Base-by-base conservation (phyloP, 2,113 vertebrate species). In the Neotoma lepida region DNA sequence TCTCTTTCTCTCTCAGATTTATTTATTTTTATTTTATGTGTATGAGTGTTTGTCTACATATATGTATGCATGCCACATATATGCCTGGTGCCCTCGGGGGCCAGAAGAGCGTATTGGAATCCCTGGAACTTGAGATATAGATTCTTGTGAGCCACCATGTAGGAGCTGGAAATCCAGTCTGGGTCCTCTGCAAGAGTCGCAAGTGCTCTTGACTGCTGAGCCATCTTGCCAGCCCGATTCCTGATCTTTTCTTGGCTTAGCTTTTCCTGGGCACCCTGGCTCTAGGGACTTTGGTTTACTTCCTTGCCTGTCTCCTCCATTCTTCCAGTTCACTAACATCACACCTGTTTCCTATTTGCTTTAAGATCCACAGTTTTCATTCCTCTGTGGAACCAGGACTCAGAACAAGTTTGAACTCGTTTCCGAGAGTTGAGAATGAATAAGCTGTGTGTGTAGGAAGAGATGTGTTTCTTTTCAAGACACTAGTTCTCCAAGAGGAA, bases 401-500 rank as follows among this genome's bases (percentile, higher is more conserved):
- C 26, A 94, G 87, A 97, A 93, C 89, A 90, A 94, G 93, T 96
- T 96, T 95, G 87, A 96, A 96, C 89, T 77, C n/a, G 90, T 74
- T 96, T 35, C 84, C 81, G 54, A 89, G 66, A 87, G 39, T 17
- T 41, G 84, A 95, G 51, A 86, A 17, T 56, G 14, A 61, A 61
- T 89, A 82, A 84, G 49, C 63, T 80, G 1, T 46, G 63, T 74
- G 4, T 51, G 9, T 28, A 89, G 82, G 63, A 84, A 74, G 87
- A 74, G 86, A 41, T 74, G 10, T 85, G 56, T 81, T 94, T 91
- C 78, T 63, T 82, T 93, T 85, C n/a, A 81, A 46, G 44, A 88
- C 18, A n/a, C 39, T 49, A 78, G 46, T 54, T 93, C 8, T 93
- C 87, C 15, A 22, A 28, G 78, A 86, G 46, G 54, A 77, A 49